These are phyloP conservation scores for Xenus cinereus DNA, from an alignment of 2,113 vertebrate genomes.

Conservation along the genomic window DNA sequence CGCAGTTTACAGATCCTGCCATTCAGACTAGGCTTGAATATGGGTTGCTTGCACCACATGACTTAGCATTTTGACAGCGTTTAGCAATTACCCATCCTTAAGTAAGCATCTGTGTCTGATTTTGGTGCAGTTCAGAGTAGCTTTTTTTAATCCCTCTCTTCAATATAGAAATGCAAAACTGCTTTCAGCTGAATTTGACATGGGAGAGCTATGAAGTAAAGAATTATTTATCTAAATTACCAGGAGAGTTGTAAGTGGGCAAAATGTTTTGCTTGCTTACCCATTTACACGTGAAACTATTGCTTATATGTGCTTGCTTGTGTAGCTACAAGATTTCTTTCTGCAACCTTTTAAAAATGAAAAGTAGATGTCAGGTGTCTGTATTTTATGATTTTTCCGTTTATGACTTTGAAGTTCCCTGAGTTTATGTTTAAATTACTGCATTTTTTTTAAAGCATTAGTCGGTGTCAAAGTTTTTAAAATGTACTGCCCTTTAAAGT, in stretches of 20 bases:
- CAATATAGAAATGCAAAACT: background rate
- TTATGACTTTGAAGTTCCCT: background rate
- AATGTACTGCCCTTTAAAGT: background rate
- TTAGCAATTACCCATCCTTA: background rate
- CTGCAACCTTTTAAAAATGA: background rate
- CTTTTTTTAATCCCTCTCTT: background rate
- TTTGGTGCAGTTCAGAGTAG: background rate
- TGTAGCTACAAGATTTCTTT: background rate
- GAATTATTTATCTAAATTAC: background rate
- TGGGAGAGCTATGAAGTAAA: background rate
- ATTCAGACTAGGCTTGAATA: background rate
- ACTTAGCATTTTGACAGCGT: background rate
- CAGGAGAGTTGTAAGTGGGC: background rate
- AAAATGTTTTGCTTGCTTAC: background rate
- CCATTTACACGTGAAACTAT: background rate
- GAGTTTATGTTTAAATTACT: background rate
- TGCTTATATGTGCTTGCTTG: background rate
- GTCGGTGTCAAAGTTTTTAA: background rate
- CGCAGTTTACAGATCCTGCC: background rate
- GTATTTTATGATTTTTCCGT: background rate
- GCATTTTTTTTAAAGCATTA: background rate
- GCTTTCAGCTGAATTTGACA: background rate
- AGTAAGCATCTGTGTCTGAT: background rate
- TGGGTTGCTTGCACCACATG: background rate
- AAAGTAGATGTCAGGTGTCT: background rate